Conservation (phyloP, 1,140 invertebrate species). For the Bacillus rossius region DNA sequence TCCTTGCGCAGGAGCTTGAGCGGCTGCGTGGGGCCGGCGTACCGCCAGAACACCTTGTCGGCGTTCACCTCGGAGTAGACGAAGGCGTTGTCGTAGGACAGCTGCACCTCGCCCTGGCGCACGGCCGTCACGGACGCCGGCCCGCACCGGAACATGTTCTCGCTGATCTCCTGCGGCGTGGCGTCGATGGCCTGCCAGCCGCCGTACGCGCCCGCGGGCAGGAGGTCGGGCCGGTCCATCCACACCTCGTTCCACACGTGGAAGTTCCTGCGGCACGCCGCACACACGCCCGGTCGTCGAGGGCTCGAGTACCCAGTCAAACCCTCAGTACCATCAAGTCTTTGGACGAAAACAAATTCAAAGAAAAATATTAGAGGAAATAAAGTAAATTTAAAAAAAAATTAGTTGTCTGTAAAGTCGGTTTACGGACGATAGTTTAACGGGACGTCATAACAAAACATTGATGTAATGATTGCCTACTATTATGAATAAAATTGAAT, state of each 20-base stretch:
- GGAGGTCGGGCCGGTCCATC: conserved; percentile 83
- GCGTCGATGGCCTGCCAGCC: conserved; percentile 94
- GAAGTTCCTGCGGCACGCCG: conserved; percentile 65
- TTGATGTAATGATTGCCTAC: too few relatives aligned
- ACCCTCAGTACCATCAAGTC: too few relatives aligned
- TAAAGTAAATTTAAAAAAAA: too few relatives aligned
- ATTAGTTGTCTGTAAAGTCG: too few relatives aligned
- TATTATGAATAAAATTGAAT: too few relatives aligned
- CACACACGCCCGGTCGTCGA: too few relatives aligned
- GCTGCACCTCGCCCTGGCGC: conserved; percentile 71
- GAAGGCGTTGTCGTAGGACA: conserved; percentile 77
- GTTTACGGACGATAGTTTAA: too few relatives aligned
- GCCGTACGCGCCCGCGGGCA: conserved; percentile 55
- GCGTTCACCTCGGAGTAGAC: conserved; percentile 86
- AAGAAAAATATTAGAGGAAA: too few relatives aligned
- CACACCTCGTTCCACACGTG: conserved; percentile 96
- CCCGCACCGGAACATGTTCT: conserved; percentile 74
- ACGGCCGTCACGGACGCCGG: conserved; percentile 75
- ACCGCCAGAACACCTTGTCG: conserved; percentile 81
- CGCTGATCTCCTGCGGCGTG: conserved; percentile 84
- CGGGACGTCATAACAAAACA: too few relatives aligned
- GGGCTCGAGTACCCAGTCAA: too few relatives aligned
- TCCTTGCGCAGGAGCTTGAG: conserved; percentile 74
- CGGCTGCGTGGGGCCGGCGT: conserved; percentile 71
- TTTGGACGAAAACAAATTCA: too few relatives aligned